These are phyloP conservation scores for Enteromius afrohamiltoni DNA, from an alignment of 2,797 vertebrate species.

Conservation along the genomic window DNA sequence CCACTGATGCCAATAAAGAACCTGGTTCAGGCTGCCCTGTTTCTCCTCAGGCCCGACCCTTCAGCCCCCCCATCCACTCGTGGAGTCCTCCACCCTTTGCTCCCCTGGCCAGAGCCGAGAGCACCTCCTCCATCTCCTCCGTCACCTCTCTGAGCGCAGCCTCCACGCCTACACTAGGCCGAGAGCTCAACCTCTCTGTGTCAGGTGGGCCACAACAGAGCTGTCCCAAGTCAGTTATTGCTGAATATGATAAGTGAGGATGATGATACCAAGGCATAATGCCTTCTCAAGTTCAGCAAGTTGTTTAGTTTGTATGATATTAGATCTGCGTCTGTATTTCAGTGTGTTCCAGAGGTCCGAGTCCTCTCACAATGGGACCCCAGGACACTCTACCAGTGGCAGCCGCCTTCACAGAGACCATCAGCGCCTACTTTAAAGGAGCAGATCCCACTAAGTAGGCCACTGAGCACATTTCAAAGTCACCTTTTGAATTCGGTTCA, in stretches of 20 bases:
- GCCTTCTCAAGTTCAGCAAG: conserved; percentile 34
- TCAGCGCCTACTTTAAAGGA: conserved; percentile 98
- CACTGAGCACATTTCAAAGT: too few species aligned
- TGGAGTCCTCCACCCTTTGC: conserved; percentile 95
- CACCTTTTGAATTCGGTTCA: not conserved
- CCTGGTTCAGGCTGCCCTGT: conserved; percentile 4
- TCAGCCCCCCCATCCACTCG: conserved; percentile 92
- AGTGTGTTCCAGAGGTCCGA: conserved; percentile 96
- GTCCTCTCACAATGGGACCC: conserved; percentile 96
- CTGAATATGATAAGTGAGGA: not conserved
- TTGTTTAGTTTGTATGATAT: not conserved
- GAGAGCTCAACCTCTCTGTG: conserved; percentile 75
- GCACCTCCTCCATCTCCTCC: conserved; percentile 97
- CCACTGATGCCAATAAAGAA: too few species aligned
- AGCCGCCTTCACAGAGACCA: conserved; percentile 98
- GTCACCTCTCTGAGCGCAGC: conserved; percentile 94
- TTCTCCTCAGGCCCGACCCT: conserved; percentile 85
- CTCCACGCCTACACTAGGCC: conserved; percentile 95
- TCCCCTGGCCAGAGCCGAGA: conserved; percentile 94
- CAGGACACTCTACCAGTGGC: conserved; percentile 97
- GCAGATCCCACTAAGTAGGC: conserved; percentile 95
- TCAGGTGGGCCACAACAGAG: conserved; percentile 69
- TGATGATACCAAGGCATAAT: not conserved
- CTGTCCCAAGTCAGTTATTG: not conserved
- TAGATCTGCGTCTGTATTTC: conserved; percentile 60